These are phyloP conservation scores for Encarsia formosa DNA, from an alignment of 2,888 invertebrate species.

Conservation along the genomic window DNA sequence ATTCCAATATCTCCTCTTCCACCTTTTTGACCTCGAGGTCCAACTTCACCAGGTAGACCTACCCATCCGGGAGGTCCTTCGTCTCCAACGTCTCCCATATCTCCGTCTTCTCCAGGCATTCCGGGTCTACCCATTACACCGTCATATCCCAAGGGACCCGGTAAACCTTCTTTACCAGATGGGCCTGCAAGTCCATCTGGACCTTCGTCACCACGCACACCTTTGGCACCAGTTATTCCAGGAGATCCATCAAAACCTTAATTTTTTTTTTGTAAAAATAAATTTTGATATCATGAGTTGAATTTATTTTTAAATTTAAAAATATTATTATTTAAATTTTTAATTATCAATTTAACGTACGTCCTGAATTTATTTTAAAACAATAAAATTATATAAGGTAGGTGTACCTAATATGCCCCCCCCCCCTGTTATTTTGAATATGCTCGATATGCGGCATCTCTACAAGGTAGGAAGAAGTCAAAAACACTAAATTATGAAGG, in stretches of 20 bases:
- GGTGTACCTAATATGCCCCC: too few relatives aligned
- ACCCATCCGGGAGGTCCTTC: slow-evolving; percentile 59
- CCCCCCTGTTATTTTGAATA: too few relatives aligned
- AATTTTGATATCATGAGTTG: too few relatives aligned
- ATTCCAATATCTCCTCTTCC: slow-evolving; percentile 66
- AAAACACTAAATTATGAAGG: too few relatives aligned
- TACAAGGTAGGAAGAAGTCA: too few relatives aligned
- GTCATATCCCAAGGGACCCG: slow-evolving; percentile 48
- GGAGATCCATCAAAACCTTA: slow-evolving; percentile 46
- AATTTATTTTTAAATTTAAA: background rate
- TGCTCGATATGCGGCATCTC: too few relatives aligned
- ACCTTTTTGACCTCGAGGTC: slow-evolving; percentile 73
- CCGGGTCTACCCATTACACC: slow-evolving; percentile 59
- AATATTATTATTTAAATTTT: background rate
- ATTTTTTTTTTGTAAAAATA: too few relatives aligned
- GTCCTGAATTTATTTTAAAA: slow-evolving; percentile 1
- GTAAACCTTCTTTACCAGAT: slow-evolving; percentile 47
- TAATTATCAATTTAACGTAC: background rate
- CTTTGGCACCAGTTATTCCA: slow-evolving; percentile 49
- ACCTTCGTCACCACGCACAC: slow-evolving; percentile 51
- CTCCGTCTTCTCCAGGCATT: slow-evolving; percentile 51
- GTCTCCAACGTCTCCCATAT: slow-evolving; percentile 62
- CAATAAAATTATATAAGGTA: too few relatives aligned
- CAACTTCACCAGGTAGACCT: slow-evolving; percentile 47
- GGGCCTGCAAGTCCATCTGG: slow-evolving; percentile 54